Evolutionary conservation across 2,888 invertebrate species (phyloP), one percentile per base, ranked within the genome.

Genomic region (Netelia fuscicornis): DNA sequence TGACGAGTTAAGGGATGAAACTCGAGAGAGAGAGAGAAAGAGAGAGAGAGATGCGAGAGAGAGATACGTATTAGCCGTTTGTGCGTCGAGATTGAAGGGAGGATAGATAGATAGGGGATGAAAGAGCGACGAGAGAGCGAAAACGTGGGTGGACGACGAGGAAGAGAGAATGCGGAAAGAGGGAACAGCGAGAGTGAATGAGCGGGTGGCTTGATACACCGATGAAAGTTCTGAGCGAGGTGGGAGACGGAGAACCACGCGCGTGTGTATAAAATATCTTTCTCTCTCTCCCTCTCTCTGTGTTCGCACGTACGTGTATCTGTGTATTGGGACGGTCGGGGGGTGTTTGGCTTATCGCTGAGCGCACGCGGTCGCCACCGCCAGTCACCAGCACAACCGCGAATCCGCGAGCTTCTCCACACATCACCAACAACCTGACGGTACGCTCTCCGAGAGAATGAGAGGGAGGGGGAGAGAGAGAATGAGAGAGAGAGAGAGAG

Each of bases 351-450:
- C 93, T 93, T 93, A 93, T 93, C 93, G 92, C 91, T 87, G 90
- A 90, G 92, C 89, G 92, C 93, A 93, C 92, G 92, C 93, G 92
- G 92, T 92, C 92, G 91, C 92, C 91, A 90, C 91, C 90, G 90
- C 91, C 91, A 91, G 92, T 92, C 90, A 91, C 92, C 91, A 88
- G 78, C 87, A 87, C 60, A 65, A 56, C 70, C 77, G 78, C 81
- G 71, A 81, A 74, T 84, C 62, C 88, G 89, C 89, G 89, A 87
- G 89, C 87, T 88, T 89, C 88, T 76, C 77, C 87, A 86, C 88
- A 89, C 87, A 86, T 87, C 65, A 52, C 70, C 65, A 13, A 44
- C 48, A n/a, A n/a, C 54, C 80, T 56, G 37, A 56, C 25, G 30
- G 83, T 58, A 2, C 30, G 30, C 42, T 70, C 56, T 74, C 60